Evolutionary conservation across 2,113 vertebrate genomes (phyloP).

Genomic region (Drymodes brunneopygia): DNA sequence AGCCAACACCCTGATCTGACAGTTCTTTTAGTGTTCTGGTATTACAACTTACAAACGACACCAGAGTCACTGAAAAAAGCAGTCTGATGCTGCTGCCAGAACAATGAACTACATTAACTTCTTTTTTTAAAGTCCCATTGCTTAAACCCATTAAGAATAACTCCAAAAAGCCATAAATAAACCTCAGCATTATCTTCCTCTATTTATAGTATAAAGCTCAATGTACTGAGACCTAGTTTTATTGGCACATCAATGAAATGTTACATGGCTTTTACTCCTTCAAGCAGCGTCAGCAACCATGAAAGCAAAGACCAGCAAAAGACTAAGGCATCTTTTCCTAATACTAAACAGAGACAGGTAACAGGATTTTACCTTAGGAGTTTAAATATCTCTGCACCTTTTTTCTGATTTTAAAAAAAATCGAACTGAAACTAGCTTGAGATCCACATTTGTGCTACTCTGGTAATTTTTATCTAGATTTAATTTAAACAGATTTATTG

Average conservation of each 20-base stretch:
- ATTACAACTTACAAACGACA: background rate
- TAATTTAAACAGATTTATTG: background rate
- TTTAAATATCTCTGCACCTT: background rate
- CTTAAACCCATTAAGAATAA: slow-evolving; percentile 29
- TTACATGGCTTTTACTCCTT: slow-evolving; percentile 3
- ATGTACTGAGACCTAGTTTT: slow-evolving; percentile 26
- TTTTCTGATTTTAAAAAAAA: background rate
- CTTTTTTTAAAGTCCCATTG: background rate
- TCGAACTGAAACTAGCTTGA: background rate
- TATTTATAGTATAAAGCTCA: background rate
- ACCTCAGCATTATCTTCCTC: slow-evolving; percentile 23
- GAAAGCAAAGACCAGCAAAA: slow-evolving; percentile 16
- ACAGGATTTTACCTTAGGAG: background rate
- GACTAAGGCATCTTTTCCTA: background rate
- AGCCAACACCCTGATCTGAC: background rate
- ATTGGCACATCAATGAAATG: background rate
- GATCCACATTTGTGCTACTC: background rate
- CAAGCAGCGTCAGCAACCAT: background rate
- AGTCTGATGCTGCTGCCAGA: background rate
- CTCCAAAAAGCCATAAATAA: slow-evolving; percentile 46
- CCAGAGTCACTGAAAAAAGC: background rate
- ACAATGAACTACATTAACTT: background rate
- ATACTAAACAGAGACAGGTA: background rate
- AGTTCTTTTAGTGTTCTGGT: background rate
- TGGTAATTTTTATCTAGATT: background rate